A percentile compares a stretch with the other conserved stretches of the same genome.
phyloP scores from a whole-genome alignment of 2,888 invertebrate genomes.

The Pardosa pseudoannulata region DNA sequence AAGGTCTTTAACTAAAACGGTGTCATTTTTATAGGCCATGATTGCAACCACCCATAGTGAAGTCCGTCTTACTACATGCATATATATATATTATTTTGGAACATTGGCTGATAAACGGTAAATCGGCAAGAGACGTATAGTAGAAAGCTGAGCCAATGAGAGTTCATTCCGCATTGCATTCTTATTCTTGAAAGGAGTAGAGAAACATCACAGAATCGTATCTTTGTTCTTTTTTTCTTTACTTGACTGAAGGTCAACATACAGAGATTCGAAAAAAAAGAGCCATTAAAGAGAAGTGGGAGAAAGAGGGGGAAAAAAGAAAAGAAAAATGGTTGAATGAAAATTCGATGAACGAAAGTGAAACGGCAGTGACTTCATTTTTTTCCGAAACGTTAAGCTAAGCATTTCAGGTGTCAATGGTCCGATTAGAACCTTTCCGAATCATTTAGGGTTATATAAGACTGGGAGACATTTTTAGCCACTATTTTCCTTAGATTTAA shows the following conservation, averaged over 20 bases:
- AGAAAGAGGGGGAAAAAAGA: no score
- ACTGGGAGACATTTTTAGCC: conserved; percentile 31
- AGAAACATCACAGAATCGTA: neutral
- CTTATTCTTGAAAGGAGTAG: neutral
- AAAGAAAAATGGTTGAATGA: neutral
- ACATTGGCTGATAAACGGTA: no score
- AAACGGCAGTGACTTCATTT: neutral
- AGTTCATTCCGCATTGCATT: neutral
- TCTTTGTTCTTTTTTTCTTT: neutral
- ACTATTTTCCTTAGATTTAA: neutral
- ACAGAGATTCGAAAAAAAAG: conserved; percentile 4
- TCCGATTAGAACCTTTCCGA: conserved; percentile 13
- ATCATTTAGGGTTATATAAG: neutral
- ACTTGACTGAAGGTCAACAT: conserved; percentile 4
- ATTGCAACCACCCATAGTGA: no score
- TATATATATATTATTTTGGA: no score
- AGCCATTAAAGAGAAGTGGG: conserved; percentile 6
- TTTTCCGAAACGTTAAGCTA: conserved; percentile 31
- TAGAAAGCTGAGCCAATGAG: no score
- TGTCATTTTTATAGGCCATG: no score
- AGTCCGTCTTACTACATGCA: no score
- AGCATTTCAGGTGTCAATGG: conserved; percentile 43
- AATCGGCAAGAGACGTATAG: no score
- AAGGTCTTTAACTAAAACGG: no score
- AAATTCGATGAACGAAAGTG: conserved; percentile 42